Evolutionary conservation across 1,140 invertebrate genomes (phyloP).

Genomic region (Drosophila hydei): DNA sequence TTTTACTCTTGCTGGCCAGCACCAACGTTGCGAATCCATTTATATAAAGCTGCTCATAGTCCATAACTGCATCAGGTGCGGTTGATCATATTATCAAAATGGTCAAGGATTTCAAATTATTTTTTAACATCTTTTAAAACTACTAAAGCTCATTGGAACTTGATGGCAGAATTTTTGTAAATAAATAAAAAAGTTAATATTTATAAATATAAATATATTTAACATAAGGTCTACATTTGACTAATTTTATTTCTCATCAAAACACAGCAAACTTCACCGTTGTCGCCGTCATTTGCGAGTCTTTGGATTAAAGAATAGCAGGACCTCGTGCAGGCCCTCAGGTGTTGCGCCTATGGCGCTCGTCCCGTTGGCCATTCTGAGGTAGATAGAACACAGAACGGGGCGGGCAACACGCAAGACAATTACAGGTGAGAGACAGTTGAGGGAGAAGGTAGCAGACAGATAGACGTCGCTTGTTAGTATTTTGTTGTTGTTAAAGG

Average conservation of each 20-base stretch:
- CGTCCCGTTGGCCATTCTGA: slow-evolving; percentile 71
- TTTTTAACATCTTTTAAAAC: slow-evolving; percentile 57
- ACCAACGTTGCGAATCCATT: no score
- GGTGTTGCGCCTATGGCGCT: slow-evolving; percentile 70
- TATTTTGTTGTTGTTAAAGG: slow-evolving; percentile 28
- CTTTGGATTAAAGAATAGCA: slow-evolving; percentile 58
- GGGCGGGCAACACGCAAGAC: slow-evolving; percentile 5
- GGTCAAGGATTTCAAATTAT: no score
- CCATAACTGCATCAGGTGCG: no score
- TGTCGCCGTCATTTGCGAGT: slow-evolving; percentile 69
- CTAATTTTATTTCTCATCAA: slow-evolving; percentile 39
- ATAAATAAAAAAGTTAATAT: no score
- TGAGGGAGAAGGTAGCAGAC: slow-evolving; percentile 20
- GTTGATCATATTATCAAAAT: no score
- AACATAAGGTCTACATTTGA: slow-evolving; percentile 42
- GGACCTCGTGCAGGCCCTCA: slow-evolving; percentile 66
- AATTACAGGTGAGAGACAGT: slow-evolving; percentile 12
- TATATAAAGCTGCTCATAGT: no score
- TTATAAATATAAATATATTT: no score
- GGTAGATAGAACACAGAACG: slow-evolving; percentile 30
- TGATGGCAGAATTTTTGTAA: no score
- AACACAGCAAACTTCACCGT: slow-evolving; percentile 77
- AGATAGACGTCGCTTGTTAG: slow-evolving; percentile 34
- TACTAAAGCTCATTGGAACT: no score
- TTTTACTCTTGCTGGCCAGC: no score